Conservation (phyloP, 1,140 invertebrate genomes). For the Drosophila insularis region DNA sequence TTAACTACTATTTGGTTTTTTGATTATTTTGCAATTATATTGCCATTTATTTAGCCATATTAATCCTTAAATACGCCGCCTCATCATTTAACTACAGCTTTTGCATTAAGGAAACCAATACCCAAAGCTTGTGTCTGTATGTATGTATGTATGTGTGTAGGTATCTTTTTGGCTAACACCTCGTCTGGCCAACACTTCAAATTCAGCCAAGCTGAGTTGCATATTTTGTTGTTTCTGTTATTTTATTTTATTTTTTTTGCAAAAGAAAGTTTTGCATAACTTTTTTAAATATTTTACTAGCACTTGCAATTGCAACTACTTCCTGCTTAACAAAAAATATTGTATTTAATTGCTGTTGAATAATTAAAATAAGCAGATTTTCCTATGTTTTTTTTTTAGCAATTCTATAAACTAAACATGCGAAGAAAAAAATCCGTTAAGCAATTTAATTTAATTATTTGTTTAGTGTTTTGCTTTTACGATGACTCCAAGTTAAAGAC, state of each 20-base stretch:
- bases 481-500: too few species aligned
- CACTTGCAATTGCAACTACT: not conserved
- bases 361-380: not conserved
- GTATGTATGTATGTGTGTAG: not conserved
- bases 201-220: slow-evolving; percentile 1
- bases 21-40: slow-evolving; percentile 9
- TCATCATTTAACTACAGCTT: slow-evolving; percentile 13
- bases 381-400: not conserved
- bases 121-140: not conserved
- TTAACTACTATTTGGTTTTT: slow-evolving; percentile 2
- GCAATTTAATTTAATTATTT: too few species aligned
- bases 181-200: slow-evolving; percentile 5
- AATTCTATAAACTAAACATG: not conserved
- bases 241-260: not conserved
- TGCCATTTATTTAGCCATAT: slow-evolving; percentile 4
- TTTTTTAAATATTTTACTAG: slow-evolving; percentile 2
- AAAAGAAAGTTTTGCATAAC: slow-evolving; percentile 17
- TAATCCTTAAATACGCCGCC: slow-evolving; percentile 7
- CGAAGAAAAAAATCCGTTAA: not conserved
- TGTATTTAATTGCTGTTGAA: not conserved
- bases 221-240: not conserved
- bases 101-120: slow-evolving; percentile 6
- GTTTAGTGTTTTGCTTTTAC: too few species aligned
- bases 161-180: not conserved
- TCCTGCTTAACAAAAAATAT: not conserved